Conservation (phyloP, 1,140 invertebrate genomes). For the Augochlora pura region DNA sequence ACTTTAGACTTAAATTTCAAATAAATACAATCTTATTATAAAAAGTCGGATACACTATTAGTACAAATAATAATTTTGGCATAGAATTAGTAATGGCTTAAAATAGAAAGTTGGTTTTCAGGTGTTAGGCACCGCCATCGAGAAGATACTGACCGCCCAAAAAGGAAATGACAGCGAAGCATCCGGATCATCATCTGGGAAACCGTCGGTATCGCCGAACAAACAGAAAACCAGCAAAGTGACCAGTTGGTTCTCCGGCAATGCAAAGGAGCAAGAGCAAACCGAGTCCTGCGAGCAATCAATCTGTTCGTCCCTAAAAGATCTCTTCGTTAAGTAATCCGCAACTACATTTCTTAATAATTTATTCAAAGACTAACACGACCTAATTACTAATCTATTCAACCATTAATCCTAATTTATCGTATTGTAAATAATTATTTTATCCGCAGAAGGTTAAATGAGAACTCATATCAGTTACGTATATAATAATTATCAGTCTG, state of each 20-base stretch:
- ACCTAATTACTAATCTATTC: constrained; percentile 17
- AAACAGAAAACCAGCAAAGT: constrained; percentile 72
- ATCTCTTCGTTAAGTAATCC: constrained; percentile 89
- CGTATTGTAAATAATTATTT: constrained; percentile 1
- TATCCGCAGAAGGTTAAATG: not conserved
- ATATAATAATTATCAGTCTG: too few relatives aligned
- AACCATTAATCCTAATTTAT: constrained; percentile 1
- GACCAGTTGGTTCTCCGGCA: constrained; percentile 81
- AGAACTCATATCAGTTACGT: not conserved
- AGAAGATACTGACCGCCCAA: constrained; percentile 85
- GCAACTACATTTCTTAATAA: constrained; percentile 13
- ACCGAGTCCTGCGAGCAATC: constrained; percentile 86
- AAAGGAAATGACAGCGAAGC: constrained; percentile 77
- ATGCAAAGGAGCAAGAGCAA: constrained; percentile 82
- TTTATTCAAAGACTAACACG: constrained; percentile 27
- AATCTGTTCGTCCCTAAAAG: constrained; percentile 89
- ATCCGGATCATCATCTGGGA: constrained; percentile 71
- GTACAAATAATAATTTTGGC: not conserved
- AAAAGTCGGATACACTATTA: not conserved
- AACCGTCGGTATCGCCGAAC: constrained; percentile 72
- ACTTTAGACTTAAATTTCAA: too few relatives aligned
- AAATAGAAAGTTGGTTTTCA: constrained; percentile 37
- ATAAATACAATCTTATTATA: too few relatives aligned
- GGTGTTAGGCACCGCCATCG: constrained; percentile 89
- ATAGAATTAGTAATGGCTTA: not conserved